Percentiles rank a stretch among this genome's conserved stretches.
phyloP scores from a whole-genome alignment of 2,797 vertebrate species.

The Cephalopachus bancanus region DNA sequence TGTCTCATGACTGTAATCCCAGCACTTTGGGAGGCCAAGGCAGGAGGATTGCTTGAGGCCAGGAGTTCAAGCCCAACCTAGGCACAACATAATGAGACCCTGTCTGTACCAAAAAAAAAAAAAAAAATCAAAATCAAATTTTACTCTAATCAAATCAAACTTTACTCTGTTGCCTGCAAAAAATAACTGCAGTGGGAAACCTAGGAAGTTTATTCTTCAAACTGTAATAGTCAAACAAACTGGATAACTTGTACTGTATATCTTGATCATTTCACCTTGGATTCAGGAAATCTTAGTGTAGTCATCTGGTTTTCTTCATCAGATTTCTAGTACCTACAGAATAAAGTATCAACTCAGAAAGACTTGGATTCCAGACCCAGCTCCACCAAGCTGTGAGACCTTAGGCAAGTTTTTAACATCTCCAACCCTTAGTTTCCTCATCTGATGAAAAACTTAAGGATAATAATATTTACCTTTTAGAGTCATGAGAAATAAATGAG shows the following conservation, averaged over 20 bases:
- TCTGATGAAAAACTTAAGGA: constrained; percentile 38
- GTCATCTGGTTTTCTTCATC: not conserved
- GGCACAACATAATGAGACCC: too few relatives aligned
- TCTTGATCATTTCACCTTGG: constrained; percentile 25
- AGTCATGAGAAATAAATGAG: not conserved
- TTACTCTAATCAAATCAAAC: too few relatives aligned
- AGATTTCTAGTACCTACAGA: not conserved
- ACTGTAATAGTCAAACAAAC: constrained; percentile 6
- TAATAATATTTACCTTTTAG: not conserved
- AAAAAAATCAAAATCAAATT: too few relatives aligned
- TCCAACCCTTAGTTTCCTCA: not conserved
- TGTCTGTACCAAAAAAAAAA: too few relatives aligned
- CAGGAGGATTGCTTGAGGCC: too few relatives aligned
- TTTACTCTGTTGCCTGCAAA: not conserved
- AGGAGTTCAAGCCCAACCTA: too few relatives aligned
- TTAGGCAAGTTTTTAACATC: constrained; percentile 41
- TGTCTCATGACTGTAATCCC: too few relatives aligned
- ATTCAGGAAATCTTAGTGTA: not conserved
- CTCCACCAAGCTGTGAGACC: not conserved
- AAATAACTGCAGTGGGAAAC: not conserved
- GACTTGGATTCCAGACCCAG: not conserved
- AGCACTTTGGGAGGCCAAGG: too few relatives aligned
- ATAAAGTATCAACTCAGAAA: not conserved
- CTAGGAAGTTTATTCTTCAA: constrained; percentile 4
- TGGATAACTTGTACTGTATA: not conserved